Evolutionary conservation across 2,888 invertebrate genomes (phyloP), one percentile per base, ranked within the genome.

Genomic region (Eupithecia vulgata): DNA sequence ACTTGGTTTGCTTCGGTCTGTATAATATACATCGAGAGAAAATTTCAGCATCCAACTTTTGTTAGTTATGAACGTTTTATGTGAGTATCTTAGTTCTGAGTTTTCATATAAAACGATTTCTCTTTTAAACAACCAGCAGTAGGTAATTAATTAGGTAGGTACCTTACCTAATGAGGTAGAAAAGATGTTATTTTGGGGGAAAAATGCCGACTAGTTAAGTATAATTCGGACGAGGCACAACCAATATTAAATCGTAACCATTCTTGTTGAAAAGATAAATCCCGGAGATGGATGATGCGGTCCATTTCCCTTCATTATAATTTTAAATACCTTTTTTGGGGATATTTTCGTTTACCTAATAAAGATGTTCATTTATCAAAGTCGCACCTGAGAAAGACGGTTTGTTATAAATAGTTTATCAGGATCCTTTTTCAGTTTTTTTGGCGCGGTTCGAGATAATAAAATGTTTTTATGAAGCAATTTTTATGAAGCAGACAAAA

Each of bases 241-340:
- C 57, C 21, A 57, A 13, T 25, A 57, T 57, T 6, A 25, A 57
- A 25, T 57, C 12, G 5, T 13, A 25, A 13, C 25, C 57, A 13
- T 72, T 72, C 72, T 75, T 74, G 68, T 40, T 72, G 34, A 70
- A 71, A 62, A 72, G 68, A 76, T 77, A 74, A 79, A 78, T 76
- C 75, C 69, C 66, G 62, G 25, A 70, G 76, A 78, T 73, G 68
- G 71, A 78, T 73, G 72, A 69, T 69, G 74, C 52, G 72, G 72
- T 74, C 48, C 71, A 72, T 78, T 77, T 74, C 72, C 76, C 70
- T 76, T 76, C 77, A 75, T 78, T 78, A 75, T 70, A 78, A 75
- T 69, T 70, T 48, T 74, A 71, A 67, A 71, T 67, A 67, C 62
- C 65, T 75, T 74, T 74, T 70, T 59, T 40, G 45, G 13, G 37